These are phyloP conservation scores for Mamestra configurata DNA, from an alignment of 1,140 invertebrate species.

Conservation along the genomic window DNA sequence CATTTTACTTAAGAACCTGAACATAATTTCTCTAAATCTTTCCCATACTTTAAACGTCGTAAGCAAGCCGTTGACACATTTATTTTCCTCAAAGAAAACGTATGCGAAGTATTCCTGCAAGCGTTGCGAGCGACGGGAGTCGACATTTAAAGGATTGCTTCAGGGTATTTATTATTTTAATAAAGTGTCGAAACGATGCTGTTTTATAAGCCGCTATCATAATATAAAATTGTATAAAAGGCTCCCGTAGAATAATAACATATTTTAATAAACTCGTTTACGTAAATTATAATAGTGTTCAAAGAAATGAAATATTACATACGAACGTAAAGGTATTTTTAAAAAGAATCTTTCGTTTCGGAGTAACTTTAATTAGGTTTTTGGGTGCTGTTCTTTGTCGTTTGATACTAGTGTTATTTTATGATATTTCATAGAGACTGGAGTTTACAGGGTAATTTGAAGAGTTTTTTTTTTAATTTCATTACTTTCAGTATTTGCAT, in stretches of 20 bases:
- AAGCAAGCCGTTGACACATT: not conserved
- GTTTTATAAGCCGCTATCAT: not conserved
- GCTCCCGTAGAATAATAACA: not conserved
- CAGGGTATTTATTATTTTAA: constrained; percentile 14
- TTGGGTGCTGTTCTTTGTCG: no score
- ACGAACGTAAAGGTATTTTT: no score
- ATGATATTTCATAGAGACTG: no score
- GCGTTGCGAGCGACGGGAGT: not conserved
- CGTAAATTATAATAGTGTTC: not conserved
- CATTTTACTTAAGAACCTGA: no score
- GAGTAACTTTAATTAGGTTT: no score
- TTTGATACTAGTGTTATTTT: no score
- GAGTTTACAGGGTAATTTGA: no score
- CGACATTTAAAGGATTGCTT: not conserved
- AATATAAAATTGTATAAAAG: not conserved
- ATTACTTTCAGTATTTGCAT: no score
- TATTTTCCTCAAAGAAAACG: not conserved
- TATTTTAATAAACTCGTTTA: not conserved
- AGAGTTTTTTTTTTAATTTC: no score
- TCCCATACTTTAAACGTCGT: not conserved
- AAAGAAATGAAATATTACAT: not conserved
- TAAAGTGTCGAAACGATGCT: not conserved
- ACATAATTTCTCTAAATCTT: not conserved
- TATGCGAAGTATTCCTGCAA: not conserved
- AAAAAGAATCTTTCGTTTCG: not conserved